Percentiles rank a stretch among this genome's conserved stretches.
phyloP scores from a whole-genome alignment of 2,113 vertebrate species.

The Chionodraco myersi region DNA sequence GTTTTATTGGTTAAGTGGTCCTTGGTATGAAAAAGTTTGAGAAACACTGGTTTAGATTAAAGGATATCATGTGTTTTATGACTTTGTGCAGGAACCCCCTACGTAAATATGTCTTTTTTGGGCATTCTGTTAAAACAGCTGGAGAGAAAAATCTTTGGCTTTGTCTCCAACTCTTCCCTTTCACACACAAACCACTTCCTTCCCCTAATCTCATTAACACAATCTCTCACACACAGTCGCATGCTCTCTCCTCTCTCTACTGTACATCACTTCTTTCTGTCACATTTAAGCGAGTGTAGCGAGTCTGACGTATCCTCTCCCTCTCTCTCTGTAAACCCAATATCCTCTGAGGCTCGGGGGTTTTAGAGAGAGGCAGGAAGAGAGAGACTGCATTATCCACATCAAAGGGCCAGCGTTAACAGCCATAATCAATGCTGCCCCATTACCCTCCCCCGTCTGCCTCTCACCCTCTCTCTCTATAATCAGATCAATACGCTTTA shows the following conservation, averaged over 20 bases:
- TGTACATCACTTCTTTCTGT: constrained; percentile 12
- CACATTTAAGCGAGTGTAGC: constrained; percentile 10
- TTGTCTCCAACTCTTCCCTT: background rate
- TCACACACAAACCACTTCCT: background rate
- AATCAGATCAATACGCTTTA: constrained; percentile 69
- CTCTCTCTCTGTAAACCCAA: constrained; percentile 67
- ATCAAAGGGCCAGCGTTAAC: constrained; percentile 85
- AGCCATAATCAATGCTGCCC: constrained; percentile 84
- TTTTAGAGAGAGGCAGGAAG: constrained; percentile 82
- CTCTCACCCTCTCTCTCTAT: constrained; percentile 25
- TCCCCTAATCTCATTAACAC: background rate
- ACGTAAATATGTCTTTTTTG: background rate
- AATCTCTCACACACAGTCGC: background rate
- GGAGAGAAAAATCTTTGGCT: background rate
- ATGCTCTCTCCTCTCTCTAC: background rate
- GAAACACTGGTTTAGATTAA: too few relatives aligned
- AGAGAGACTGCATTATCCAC: constrained; percentile 85
- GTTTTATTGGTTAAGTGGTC: too few relatives aligned
- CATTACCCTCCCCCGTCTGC: constrained; percentile 74
- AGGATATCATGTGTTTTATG: too few relatives aligned
- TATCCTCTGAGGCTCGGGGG: constrained; percentile 80
- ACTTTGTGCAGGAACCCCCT: too few relatives aligned
- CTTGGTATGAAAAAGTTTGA: too few relatives aligned
- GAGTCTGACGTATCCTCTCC: background rate
- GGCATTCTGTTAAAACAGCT: background rate